phyloP scores from a whole-genome alignment of 2,113 vertebrate species.

The Labrus mixtus region DNA sequence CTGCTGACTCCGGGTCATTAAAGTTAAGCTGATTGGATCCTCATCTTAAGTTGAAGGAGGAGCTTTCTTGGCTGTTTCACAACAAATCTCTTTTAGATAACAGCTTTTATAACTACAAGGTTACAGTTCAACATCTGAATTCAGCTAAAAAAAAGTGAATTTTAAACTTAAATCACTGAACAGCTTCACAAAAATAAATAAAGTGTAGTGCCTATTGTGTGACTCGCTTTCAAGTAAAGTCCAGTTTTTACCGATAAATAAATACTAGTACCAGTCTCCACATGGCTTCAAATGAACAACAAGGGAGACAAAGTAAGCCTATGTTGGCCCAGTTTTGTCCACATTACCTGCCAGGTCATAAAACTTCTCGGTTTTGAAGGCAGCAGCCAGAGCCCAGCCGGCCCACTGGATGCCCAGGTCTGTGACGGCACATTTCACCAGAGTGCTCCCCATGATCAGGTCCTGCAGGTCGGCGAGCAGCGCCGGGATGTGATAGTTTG shows the following conservation, averaged over 20 bases:
- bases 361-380: slow-evolving; percentile 84
- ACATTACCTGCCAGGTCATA: slow-evolving; percentile 85
- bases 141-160: not conserved
- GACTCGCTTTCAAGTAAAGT: not conserved
- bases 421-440: slow-evolving; percentile 74
- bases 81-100: slow-evolving; percentile 70
- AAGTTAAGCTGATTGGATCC: slow-evolving; percentile 14
- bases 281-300: not conserved
- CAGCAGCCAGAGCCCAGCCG: slow-evolving; percentile 80
- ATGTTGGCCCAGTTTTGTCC: too few relatives aligned
- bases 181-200: too few relatives aligned
- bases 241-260: not conserved
- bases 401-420: slow-evolving; percentile 83
- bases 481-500: not conserved
- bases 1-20: slow-evolving; percentile 1
- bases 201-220: too few relatives aligned
- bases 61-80: slow-evolving; percentile 61
- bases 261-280: not conserved
- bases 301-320: not conserved
- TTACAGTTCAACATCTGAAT: not conserved
- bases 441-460: slow-evolving; percentile 66
- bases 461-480: slow-evolving; percentile 56
- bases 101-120: slow-evolving; percentile 52
- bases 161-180: not conserved
- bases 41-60: slow-evolving; percentile 36